A percentile compares a stretch with the other conserved stretches of the same genome.
These are phyloP conservation scores for Andrena marginata DNA, from an alignment of 2,888 invertebrate species.

Conservation along the genomic window DNA sequence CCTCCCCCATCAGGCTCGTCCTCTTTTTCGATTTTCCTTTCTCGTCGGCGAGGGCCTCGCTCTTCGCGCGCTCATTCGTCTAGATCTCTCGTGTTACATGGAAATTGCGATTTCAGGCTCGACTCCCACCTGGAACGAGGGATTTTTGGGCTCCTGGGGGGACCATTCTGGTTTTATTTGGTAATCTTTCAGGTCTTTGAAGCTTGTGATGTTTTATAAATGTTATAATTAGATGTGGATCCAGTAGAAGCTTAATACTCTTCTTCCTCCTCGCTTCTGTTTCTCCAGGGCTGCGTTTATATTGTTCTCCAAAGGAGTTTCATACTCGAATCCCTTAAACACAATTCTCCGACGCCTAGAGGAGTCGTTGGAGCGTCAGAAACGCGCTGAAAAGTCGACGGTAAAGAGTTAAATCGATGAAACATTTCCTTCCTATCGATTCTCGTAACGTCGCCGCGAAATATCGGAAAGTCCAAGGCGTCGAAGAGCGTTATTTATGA, in stretches of 20 bases:
- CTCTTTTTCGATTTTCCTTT: constrained; percentile 34
- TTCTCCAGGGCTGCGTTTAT: too few species aligned
- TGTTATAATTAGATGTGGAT: too few species aligned
- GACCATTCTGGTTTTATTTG: not conserved
- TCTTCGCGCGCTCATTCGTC: constrained; percentile 12
- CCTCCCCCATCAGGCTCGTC: not conserved
- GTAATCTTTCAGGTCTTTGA: not conserved
- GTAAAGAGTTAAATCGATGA: not conserved
- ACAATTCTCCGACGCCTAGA: too few species aligned
- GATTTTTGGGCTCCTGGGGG: not conserved
- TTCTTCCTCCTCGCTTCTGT: too few species aligned
- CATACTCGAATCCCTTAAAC: too few species aligned
- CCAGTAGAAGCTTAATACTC: too few species aligned
- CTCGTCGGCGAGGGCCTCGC: not conserved
- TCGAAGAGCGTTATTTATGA: constrained; percentile 70
- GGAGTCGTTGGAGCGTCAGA: not conserved
- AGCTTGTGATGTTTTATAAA: not conserved
- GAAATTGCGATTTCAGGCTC: not conserved
- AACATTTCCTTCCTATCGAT: not conserved
- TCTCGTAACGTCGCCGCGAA: constrained; percentile 11
- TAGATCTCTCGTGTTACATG: constrained; percentile 1
- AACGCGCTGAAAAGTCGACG: not conserved
- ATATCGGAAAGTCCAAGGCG: constrained; percentile 29
- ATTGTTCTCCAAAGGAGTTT: too few species aligned
- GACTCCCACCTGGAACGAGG: not conserved